Evolutionary conservation across 2,888 invertebrate species (phyloP).

Genomic region (Ornithoptera priamus): DNA sequence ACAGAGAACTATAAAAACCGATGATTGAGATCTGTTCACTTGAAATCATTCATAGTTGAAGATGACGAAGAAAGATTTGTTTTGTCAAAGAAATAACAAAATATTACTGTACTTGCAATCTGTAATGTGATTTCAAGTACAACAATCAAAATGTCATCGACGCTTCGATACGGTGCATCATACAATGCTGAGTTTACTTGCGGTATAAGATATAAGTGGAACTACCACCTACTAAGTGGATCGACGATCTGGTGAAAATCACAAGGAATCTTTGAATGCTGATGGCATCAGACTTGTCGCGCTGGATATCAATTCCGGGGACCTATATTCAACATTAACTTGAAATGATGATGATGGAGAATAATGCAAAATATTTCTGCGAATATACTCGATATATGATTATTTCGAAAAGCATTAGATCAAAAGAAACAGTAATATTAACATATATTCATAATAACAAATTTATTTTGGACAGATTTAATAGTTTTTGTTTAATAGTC

Average conservation of each 20-base stretch:
- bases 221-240: not conserved
- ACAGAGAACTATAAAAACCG: not conserved
- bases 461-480: no score
- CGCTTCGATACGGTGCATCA: conserved; percentile 8
- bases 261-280: no score
- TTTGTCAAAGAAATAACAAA: conserved; percentile 4
- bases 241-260: not conserved
- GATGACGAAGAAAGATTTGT: not conserved
- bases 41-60: not conserved
- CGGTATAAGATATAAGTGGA: not conserved
- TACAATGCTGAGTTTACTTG: not conserved
- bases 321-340: no score
- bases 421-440: no score
- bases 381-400: no score
- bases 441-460: no score
- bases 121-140: conserved; percentile 20
- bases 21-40: not conserved
- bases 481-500: no score
- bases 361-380: no score
- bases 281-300: no score
- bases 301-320: no score
- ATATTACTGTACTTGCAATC: conserved; percentile 5
- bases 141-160: conserved; percentile 22
- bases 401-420: no score
- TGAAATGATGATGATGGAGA: no score